phyloP scores from a whole-genome alignment of 1,140 invertebrate genomes.

The Calosoma granatense region DNA sequence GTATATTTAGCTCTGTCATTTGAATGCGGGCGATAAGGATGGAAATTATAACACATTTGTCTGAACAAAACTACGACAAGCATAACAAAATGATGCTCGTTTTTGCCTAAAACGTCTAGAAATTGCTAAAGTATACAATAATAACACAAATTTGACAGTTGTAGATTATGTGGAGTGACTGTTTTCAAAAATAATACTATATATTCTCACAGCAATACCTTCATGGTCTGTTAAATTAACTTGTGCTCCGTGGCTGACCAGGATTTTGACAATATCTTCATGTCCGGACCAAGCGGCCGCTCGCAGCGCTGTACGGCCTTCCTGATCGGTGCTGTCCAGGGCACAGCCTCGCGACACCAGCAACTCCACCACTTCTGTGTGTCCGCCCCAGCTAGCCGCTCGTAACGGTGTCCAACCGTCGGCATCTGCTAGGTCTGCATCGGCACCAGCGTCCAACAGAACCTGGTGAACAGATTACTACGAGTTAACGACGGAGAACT shows the following conservation, averaged over 20 bases:
- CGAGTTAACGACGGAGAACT: constrained; percentile 22
- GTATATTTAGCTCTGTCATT: no score
- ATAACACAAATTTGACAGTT: no score
- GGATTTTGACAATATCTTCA: constrained; percentile 63
- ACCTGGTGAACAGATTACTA: constrained; percentile 29
- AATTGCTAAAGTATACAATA: no score
- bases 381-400: constrained; percentile 85
- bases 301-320: constrained; percentile 53
- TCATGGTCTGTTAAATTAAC: constrained; percentile 57
- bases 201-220: constrained; percentile 29
- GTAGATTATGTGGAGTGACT: no score
- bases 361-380: constrained; percentile 79
- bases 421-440: constrained; percentile 71
- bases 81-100: no score
- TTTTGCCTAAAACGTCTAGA: no score
- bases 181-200: no score
- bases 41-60: no score
- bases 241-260: constrained; percentile 57
- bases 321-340: constrained; percentile 69
- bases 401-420: constrained; percentile 84
- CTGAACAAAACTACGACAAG: no score
- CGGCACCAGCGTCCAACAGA: constrained; percentile 62
- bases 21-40: no score
- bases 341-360: constrained; percentile 69
- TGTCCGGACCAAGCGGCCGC: constrained; percentile 83